Evolutionary conservation across 2,113 vertebrate genomes (phyloP).

Genomic region (Peromyscus leucopus): DNA sequence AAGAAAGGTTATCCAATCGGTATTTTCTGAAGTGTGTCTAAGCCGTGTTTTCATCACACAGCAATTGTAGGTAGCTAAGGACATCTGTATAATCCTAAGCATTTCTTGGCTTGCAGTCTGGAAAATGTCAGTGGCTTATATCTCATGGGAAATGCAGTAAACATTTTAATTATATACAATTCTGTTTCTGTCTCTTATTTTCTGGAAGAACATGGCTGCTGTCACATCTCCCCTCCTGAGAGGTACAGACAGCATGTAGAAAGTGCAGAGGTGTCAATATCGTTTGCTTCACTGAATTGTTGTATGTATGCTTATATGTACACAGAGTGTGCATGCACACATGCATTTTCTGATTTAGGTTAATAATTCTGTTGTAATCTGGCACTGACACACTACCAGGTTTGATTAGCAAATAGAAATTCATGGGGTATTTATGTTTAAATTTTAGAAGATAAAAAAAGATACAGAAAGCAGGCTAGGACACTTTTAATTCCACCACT

Average conservation of each 20-base stretch:
- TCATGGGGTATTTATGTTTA: neutral
- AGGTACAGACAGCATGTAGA: neutral
- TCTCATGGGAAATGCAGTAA: constrained; percentile 68
- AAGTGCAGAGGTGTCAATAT: neutral
- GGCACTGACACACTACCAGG: neutral
- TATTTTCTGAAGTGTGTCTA: constrained; percentile 73
- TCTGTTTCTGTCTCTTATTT: constrained; percentile 69
- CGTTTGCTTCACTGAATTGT: neutral
- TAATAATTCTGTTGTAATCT: neutral
- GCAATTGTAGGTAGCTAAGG: constrained; percentile 56
- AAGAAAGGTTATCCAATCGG: constrained; percentile 66
- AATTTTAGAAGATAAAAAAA: neutral
- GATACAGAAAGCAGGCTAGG: neutral
- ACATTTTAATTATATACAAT: constrained; percentile 80
- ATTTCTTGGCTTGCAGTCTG: constrained; percentile 74
- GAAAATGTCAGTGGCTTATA: constrained; percentile 82
- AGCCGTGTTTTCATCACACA: constrained; percentile 45
- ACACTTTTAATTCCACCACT: neutral
- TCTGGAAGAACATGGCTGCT: constrained; percentile 51
- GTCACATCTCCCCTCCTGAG: constrained; percentile 30
- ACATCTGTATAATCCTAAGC: constrained; percentile 73
- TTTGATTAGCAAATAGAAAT: neutral
- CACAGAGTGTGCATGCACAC: neutral
- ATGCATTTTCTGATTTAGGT: neutral
- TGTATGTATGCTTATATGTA: neutral